A percentile compares a stretch with the other conserved stretches of the same genome.
These are phyloP conservation scores for Caerostris darwini DNA, from an alignment of 1,140 invertebrate species.

Conservation along the genomic window DNA sequence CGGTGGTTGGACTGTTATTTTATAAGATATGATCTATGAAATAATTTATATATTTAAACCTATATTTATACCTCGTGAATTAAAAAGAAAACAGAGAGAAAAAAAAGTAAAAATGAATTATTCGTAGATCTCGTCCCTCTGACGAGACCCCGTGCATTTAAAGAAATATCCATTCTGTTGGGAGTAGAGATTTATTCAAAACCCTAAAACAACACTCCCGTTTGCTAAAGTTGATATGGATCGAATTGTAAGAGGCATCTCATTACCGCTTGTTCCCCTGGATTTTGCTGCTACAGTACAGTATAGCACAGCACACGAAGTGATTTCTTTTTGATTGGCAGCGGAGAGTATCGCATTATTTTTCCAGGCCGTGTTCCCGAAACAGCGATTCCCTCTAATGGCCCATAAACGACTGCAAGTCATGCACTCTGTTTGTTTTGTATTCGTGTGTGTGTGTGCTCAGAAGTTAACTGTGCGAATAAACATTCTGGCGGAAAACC, in stretches of 20 bases:
- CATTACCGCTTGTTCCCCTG: slow-evolving; percentile 45
- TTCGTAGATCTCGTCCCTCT: too few relatives aligned
- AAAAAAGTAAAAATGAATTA: too few relatives aligned
- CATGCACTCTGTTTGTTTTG: slow-evolving; percentile 54
- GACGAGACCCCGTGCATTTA: neutral
- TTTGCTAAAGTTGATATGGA: slow-evolving; percentile 16
- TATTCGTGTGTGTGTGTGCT: slow-evolving; percentile 48
- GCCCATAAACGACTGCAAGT: slow-evolving; percentile 58
- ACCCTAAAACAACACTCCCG: slow-evolving; percentile 29
- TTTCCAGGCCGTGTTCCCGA: slow-evolving; percentile 37
- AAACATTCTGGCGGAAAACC: slow-evolving; percentile 48
- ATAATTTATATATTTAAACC: too few relatives aligned
- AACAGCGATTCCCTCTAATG: slow-evolving; percentile 57
- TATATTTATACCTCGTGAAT: too few relatives aligned
- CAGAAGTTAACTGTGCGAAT: slow-evolving; percentile 61
- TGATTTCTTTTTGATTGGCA: slow-evolving; percentile 63
- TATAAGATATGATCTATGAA: too few relatives aligned
- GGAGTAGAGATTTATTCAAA: slow-evolving; percentile 19
- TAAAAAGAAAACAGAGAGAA: too few relatives aligned
- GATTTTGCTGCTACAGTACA: neutral
- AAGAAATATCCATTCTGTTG: neutral
- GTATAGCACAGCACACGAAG: neutral
- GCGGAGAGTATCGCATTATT: slow-evolving; percentile 44
- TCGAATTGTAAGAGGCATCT: slow-evolving; percentile 57
- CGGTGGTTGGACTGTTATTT: too few relatives aligned